Conservation (phyloP, 2,888 invertebrate species). For the Agriotes lineatus region DNA sequence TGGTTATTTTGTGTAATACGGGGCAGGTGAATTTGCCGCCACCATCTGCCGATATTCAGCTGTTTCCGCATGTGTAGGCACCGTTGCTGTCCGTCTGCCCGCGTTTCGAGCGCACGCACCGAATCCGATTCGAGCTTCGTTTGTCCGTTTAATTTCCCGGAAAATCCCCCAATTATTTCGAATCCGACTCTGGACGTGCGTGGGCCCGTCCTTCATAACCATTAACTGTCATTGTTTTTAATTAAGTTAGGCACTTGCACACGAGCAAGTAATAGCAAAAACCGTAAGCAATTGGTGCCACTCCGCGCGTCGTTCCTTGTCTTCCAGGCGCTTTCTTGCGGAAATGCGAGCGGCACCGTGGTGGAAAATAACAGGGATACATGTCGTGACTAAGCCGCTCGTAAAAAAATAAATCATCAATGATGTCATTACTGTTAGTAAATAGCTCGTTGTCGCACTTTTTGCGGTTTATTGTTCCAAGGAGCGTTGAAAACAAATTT, state of each 20-base stretch:
- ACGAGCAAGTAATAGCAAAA: constrained; percentile 11
- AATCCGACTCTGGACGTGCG: constrained; percentile 15
- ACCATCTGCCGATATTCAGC: constrained; percentile 45
- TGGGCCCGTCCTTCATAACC: constrained; percentile 29
- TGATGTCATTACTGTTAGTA: constrained; percentile 30
- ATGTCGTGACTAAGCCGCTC: constrained; percentile 29
- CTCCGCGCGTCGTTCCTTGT: background rate
- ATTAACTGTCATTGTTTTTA: constrained; percentile 33
- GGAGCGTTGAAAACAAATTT: background rate
- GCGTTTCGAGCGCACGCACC: too few relatives aligned
- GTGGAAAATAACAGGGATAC: constrained; percentile 5
- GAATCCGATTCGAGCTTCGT: too few relatives aligned
- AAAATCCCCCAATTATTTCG: background rate
- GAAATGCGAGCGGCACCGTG: background rate
- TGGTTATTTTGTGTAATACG: constrained; percentile 11
- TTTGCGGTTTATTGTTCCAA: background rate
- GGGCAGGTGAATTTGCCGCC: constrained; percentile 38
- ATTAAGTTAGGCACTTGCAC: constrained; percentile 26
- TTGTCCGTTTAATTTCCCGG: too few relatives aligned
- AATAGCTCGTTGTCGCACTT: constrained; percentile 8
- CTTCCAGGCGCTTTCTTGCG: background rate
- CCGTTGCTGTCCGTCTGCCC: constrained; percentile 22
- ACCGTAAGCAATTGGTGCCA: constrained; percentile 6
- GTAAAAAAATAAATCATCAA: constrained; percentile 35
- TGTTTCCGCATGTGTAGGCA: constrained; percentile 42